Conservation (phyloP, 2,888 invertebrate genomes). For the Stratiomys singularior region DNA sequence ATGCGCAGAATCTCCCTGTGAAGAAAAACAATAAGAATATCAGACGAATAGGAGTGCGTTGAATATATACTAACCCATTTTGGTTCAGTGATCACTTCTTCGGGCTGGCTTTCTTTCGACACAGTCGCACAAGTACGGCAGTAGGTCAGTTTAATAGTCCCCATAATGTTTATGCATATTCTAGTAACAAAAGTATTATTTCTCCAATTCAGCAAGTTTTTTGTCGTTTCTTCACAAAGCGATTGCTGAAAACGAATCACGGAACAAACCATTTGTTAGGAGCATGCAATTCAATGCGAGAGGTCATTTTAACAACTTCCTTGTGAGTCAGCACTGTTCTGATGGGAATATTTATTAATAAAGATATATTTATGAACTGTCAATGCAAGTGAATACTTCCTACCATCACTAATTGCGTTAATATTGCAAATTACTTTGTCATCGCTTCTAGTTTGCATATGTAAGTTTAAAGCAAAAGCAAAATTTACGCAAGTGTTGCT, state of each 20-base stretch:
- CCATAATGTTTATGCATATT: constrained; percentile 6
- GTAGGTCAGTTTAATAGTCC: constrained; percentile 25
- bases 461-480: no score
- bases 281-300: no score
- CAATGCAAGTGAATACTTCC: no score
- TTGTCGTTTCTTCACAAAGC: constrained; percentile 2
- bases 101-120: not conserved
- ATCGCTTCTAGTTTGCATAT: no score
- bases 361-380: no score
- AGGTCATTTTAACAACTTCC: no score
- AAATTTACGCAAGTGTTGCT: no score
- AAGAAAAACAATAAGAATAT: not conserved
- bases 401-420: no score
- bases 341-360: no score
- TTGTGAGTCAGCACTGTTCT: no score
- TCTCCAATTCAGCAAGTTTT: not conserved
- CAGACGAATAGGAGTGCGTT: not conserved
- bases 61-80: constrained; percentile 31
- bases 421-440: no score
- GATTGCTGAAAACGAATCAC: not conserved
- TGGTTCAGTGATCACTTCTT: constrained; percentile 8
- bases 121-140: not conserved
- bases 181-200: not conserved
- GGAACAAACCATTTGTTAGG: constrained; percentile 6
- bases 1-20: not conserved